These are phyloP conservation scores for Hybos culiciformis DNA, from an alignment of 2,888 invertebrate genomes.

Conservation along the genomic window DNA sequence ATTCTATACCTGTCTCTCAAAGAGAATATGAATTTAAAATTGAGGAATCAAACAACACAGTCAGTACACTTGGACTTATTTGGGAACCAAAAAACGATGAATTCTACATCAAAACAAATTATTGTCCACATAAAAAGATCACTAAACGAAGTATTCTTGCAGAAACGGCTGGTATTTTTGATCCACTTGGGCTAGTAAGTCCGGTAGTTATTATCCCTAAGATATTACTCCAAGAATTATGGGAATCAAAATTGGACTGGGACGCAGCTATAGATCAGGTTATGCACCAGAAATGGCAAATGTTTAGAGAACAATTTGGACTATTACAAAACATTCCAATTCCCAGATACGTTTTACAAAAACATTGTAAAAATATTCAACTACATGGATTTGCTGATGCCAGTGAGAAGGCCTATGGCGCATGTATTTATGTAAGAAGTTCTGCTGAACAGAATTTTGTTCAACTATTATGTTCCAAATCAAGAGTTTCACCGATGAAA, in stretches of 20 bases:
- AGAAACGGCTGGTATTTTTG: conserved; percentile 5
- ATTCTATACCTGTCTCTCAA: conserved; percentile 5
- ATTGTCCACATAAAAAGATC: background rate
- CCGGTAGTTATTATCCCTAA: conserved; percentile 4
- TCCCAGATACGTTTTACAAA: background rate
- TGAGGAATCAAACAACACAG: background rate
- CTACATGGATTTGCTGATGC: conserved; percentile 5
- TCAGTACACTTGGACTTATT: conserved; percentile 10
- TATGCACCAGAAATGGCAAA: background rate
- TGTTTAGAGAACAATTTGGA: background rate
- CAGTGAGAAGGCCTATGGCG: conserved; percentile 5
- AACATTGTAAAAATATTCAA: background rate
- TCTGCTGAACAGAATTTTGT: background rate
- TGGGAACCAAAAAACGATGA: conserved; percentile 8
- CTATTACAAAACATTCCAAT: background rate
- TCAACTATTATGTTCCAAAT: conserved; percentile 8
- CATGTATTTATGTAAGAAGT: conserved; percentile 3
- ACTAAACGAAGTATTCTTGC: conserved; percentile 4
- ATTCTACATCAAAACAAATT: conserved; percentile 3
- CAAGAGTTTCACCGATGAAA: conserved; percentile 9
- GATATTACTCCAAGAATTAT: conserved; percentile 6
- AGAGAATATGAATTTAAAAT: conserved; percentile 5
- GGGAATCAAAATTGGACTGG: conserved; percentile 1
- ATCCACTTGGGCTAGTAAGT: conserved; percentile 7
- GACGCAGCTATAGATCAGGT: background rate